These are phyloP conservation scores for Leptatherina wallacei DNA, from an alignment of 2,797 vertebrate genomes.

Conservation along the genomic window DNA sequence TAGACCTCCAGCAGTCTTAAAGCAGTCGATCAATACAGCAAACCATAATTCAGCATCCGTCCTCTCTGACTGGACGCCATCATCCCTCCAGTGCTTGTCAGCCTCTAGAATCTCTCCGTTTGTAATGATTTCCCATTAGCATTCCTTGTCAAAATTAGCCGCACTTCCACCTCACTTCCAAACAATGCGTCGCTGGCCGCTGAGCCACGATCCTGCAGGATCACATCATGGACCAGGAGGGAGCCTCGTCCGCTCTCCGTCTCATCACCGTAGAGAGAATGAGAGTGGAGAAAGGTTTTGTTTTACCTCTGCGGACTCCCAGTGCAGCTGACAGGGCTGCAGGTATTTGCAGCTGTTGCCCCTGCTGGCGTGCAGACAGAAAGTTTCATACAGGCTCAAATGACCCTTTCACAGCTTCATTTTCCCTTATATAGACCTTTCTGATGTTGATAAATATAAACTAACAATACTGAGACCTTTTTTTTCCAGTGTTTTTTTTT, in stretches of 20 bases:
- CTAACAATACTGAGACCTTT: conserved; percentile 13
- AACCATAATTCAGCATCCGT: conserved; percentile 1
- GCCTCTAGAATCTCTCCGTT: conserved; percentile 43
- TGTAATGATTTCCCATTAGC: conserved; percentile 47
- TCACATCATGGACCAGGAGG: conserved; percentile 66
- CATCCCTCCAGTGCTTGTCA: conserved; percentile 24
- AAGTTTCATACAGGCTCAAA: conserved; percentile 67
- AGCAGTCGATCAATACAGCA: conserved; percentile 23
- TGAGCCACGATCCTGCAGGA: conserved; percentile 64
- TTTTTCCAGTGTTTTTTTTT: not conserved
- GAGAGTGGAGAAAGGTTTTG: conserved; percentile 78
- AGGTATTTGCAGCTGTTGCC: conserved; percentile 87
- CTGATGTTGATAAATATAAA: conserved; percentile 41
- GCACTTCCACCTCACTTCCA: conserved; percentile 52
- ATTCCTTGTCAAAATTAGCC: conserved; percentile 72
- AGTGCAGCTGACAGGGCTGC: conserved; percentile 72
- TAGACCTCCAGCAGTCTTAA: not conserved
- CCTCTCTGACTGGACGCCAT: conserved; percentile 10
- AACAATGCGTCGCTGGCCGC: conserved; percentile 68
- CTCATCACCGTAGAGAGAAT: conserved; percentile 74
- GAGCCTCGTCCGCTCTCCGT: conserved; percentile 47
- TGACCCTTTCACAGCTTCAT: conserved; percentile 54
- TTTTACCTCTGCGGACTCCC: conserved; percentile 79
- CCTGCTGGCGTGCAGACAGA: conserved; percentile 79
- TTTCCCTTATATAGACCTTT: conserved; percentile 70